Evolutionary conservation across 1,140 invertebrate species (phyloP).

Genomic region (Pseudoatta argentina): DNA sequence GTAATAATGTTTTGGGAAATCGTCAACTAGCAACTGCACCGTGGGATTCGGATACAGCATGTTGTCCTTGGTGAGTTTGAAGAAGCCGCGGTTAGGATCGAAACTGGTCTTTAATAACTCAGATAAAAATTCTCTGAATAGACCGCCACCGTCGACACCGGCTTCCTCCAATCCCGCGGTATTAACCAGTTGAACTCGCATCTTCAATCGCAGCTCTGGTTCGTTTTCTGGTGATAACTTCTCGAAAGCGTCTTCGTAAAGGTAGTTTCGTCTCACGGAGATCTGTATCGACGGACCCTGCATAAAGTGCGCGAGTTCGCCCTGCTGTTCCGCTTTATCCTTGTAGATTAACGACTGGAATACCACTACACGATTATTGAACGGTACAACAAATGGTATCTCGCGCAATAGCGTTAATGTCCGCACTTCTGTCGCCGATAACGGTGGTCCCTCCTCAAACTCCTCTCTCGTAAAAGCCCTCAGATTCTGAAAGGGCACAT

Average conservation of each 20-base stretch:
- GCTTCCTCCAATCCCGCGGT: constrained; percentile 96
- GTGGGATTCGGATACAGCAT: constrained; percentile 98
- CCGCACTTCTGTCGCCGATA: constrained; percentile 95
- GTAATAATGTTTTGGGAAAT: constrained; percentile 97
- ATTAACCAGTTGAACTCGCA: constrained; percentile 96
- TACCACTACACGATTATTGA: constrained; percentile 95
- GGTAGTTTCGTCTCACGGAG: constrained; percentile 94
- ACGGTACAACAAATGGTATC: constrained; percentile 97
- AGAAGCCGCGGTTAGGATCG: constrained; percentile 98
- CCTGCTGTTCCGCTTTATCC: constrained; percentile 92
- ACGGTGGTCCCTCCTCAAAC: constrained; percentile 92
- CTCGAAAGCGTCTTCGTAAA: constrained; percentile 99
- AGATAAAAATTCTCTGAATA: constrained; percentile 96
- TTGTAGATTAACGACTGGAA: constrained; percentile 92
- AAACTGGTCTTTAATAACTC: constrained; percentile 97
- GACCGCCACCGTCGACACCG: constrained; percentile 98
- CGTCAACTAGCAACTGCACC: constrained; percentile 93
- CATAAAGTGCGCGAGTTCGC: constrained; percentile 90
- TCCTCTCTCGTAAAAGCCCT: constrained; percentile 89
- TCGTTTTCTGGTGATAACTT: constrained; percentile 97
- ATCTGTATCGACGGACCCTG: constrained; percentile 92
- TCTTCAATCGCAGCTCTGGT: constrained; percentile 93
- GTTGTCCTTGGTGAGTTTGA: constrained; percentile 96
- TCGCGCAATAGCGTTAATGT: constrained; percentile 95
- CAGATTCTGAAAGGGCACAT: constrained; percentile 89